phyloP scores from a whole-genome alignment of 2,113 vertebrate genomes.

The Syngnathoides biaculeatus region DNA sequence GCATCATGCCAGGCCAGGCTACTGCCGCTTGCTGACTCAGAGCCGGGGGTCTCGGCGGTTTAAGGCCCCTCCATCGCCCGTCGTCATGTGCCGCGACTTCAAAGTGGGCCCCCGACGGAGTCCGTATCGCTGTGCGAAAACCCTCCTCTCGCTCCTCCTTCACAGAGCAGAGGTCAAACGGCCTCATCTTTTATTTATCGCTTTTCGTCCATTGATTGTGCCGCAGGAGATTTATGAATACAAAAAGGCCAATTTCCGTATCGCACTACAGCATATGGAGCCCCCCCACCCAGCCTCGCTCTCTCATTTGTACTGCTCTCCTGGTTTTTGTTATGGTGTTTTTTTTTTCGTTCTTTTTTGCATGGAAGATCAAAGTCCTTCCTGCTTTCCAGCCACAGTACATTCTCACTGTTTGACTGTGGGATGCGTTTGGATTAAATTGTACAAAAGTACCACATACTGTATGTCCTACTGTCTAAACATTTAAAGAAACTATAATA shows the following conservation, averaged over 20 bases:
- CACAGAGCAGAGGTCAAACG: slow-evolving; percentile 47
- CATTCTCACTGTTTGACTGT: no score
- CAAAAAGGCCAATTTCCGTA: slow-evolving; percentile 42
- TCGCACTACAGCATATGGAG: slow-evolving; percentile 33
- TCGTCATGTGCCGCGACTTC: slow-evolving; percentile 60
- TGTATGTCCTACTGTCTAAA: no score
- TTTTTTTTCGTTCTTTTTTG: slow-evolving; percentile 19
- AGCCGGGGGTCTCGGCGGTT: slow-evolving; percentile 44
- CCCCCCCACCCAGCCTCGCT: neutral
- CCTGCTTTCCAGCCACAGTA: no score
- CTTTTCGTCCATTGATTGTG: slow-evolving; percentile 50
- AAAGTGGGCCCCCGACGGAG: slow-evolving; percentile 51
- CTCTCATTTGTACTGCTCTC: slow-evolving; percentile 14
- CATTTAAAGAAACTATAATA: no score
- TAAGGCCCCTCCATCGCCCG: slow-evolving; percentile 40
- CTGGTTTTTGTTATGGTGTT: neutral
- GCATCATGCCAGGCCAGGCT: slow-evolving; percentile 37
- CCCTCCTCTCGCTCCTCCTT: slow-evolving; percentile 20
- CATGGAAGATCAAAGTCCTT: slow-evolving; percentile 44
- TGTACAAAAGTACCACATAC: no score
- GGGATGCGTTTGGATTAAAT: no score
- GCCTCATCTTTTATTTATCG: slow-evolving; percentile 63
- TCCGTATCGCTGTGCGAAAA: slow-evolving; percentile 42
- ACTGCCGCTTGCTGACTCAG: slow-evolving; percentile 52
- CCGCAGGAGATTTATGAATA: slow-evolving; percentile 51